Percentiles rank a stretch among this genome's conserved stretches.
These are phyloP conservation scores for Elachura formosa DNA, from an alignment of 2,113 vertebrate species.

Conservation along the genomic window DNA sequence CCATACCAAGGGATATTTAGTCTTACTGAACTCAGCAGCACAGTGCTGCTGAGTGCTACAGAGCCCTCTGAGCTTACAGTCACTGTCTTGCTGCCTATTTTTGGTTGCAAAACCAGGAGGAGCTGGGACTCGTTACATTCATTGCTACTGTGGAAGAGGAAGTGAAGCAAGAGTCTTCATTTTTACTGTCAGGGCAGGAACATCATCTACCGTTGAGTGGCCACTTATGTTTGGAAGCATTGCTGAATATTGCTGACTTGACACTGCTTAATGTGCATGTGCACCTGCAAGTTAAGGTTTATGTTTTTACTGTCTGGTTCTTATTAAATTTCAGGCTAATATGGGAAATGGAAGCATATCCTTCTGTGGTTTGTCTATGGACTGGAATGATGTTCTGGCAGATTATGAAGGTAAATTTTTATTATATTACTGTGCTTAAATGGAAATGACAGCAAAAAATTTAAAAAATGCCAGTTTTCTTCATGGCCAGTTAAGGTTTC, in stretches of 20 bases:
- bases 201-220: neutral
- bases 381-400: slow-evolving; percentile 95
- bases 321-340: slow-evolving; percentile 71
- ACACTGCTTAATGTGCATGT: neutral
- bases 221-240: neutral
- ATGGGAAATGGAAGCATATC: slow-evolving; percentile 81
- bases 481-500: neutral
- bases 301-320: neutral
- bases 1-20: neutral
- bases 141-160: neutral
- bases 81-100: neutral
- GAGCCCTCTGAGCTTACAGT: neutral
- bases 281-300: neutral
- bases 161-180: neutral
- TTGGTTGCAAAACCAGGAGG: neutral
- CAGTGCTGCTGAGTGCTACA: neutral
- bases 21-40: neutral
- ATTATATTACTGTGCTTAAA: neutral
- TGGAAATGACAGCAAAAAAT: neutral
- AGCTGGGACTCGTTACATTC: neutral
- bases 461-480: neutral
- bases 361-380: slow-evolving; percentile 83
- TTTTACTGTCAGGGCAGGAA: neutral
- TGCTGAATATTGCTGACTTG: neutral
- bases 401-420: slow-evolving; percentile 89